These are phyloP conservation scores for Apodemus agrarius DNA, from an alignment of 2,797 vertebrate genomes.

Conservation along the genomic window DNA sequence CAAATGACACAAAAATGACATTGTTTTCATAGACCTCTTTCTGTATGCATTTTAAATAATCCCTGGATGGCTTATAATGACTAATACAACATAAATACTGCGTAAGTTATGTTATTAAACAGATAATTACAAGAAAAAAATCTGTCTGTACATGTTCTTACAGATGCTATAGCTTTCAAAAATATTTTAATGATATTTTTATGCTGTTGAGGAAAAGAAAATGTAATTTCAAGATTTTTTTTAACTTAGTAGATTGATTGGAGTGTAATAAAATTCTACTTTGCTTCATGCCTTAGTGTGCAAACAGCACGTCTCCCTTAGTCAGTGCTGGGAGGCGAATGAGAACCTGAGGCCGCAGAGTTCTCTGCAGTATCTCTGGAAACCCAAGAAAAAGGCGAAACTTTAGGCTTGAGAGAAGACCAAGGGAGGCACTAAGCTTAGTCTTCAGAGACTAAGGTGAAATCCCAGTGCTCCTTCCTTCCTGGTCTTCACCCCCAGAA, in stretches of 20 bases:
- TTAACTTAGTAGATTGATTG: not conserved
- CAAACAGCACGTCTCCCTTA: not conserved
- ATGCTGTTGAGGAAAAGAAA: not conserved
- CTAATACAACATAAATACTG: not conserved
- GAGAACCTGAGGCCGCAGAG: not conserved
- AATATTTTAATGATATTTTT: not conserved
- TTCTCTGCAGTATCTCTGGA: not conserved
- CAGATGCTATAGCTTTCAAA: not conserved
- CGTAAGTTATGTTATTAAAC: not conserved
- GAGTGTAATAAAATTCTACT: not conserved
- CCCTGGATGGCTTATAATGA: not conserved
- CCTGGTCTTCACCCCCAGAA: not conserved
- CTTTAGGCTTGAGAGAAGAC: not conserved
- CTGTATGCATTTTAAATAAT: not conserved
- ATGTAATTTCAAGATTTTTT: constrained; percentile 11
- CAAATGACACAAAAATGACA: not conserved
- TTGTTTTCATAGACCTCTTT: not conserved
- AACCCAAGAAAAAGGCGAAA: not conserved
- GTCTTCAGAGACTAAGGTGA: not conserved
- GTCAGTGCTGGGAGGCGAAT: not conserved
- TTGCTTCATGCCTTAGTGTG: not conserved
- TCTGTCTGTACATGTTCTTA: not conserved
- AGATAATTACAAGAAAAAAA: not conserved
- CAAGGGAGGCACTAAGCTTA: not conserved
- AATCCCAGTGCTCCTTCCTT: not conserved